Evolutionary conservation across 2,888 invertebrate genomes (phyloP), one percentile per base, ranked within the genome.

Genomic region (Nebria brevicollis): DNA sequence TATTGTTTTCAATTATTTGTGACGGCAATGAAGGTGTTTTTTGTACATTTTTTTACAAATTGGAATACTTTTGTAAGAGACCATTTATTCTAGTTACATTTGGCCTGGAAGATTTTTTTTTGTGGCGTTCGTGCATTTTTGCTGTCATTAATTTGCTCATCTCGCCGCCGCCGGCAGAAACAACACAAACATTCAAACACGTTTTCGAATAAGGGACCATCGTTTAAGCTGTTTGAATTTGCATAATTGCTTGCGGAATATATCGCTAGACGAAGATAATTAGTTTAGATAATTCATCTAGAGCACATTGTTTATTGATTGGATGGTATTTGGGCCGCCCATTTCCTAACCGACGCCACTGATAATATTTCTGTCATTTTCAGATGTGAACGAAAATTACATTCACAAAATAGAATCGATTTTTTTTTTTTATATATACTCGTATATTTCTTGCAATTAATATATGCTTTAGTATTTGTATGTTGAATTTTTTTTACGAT

Each of bases 181-280:
- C 70, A 26, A 70, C 20, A 20, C 70, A 34, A 7, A 54, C 26
- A 13, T 66, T 25, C 11, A 70, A 10, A 11, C 70, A 25, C 70
- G 70, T 70, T 70, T 26, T 54, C 54, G 8, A 54, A 54, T 54
- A 54, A 8, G 54, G 54, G 54, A 54, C 54, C 54, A 34, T 3
- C 10, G 6, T 26, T 25, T 66, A 66, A 66, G 26, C 70, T 70
- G 26, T 70, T 26, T 20, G 5, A n/a, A 78, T 78, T 78, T 78
- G 73, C 78, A 78, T 78, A 78, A 78, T 78, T 78, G 78, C 73
- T 65, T 64, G 66, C 72, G 13, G 72, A 54, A 76, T 25, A 41
- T 41, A 66, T 65, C 66, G 65, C 66, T 11, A 25, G 54, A 15
- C 11, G 1, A 66, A 76, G 75, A 76, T 76, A 76, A 76, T 76